These are phyloP conservation scores for Diaprepes abbreviatus DNA, from an alignment of 2,888 invertebrate genomes.

Conservation along the genomic window DNA sequence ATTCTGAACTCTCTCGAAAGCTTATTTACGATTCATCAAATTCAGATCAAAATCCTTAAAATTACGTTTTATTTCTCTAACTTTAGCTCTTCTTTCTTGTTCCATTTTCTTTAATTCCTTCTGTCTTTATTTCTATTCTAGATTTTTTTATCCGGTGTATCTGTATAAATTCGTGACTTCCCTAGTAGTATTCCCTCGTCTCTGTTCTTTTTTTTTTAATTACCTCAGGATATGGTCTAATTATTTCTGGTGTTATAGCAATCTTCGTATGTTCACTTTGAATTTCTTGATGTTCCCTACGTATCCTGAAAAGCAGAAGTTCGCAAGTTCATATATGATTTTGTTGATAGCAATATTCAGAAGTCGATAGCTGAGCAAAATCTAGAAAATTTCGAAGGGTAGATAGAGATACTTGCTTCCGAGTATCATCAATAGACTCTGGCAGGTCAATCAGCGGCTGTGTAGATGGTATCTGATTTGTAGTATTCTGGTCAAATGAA, in stretches of 20 bases:
- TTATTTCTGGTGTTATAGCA: no score
- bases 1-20: conserved; percentile 5
- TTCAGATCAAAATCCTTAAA: background rate
- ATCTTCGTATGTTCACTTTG: background rate
- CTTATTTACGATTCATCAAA: background rate
- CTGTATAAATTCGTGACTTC: conserved; percentile 5
- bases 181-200: conserved; percentile 8
- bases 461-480: background rate
- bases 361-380: no score
- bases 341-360: no score
- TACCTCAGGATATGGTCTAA: no score
- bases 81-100: background rate
- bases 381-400: no score
- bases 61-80: background rate
- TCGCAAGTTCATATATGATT: no score
- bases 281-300: background rate
- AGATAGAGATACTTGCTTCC: no score
- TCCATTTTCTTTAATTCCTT: background rate
- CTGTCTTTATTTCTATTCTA: background rate
- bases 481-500: background rate
- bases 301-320: background rate
- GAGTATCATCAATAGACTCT: background rate
- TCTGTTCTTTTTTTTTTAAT: no score
- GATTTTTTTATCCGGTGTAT: background rate
- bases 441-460: background rate